Evolutionary conservation across 2,797 vertebrate genomes (phyloP).

Genomic region (Eulemur rubriventer): DNA sequence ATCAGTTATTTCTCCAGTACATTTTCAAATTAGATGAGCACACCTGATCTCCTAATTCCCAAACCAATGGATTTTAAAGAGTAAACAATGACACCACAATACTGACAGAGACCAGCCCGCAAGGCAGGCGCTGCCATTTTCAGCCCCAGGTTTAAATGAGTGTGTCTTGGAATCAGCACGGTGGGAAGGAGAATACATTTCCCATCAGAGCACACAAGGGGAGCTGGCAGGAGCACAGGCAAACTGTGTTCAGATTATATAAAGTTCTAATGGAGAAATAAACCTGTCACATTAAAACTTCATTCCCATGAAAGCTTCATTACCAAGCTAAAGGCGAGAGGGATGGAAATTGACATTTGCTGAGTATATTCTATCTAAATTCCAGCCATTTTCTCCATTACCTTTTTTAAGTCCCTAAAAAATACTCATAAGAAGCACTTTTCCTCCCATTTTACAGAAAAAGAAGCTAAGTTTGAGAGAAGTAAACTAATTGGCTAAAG

Average conservation of each 20-base stretch:
- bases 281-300: constrained; percentile 54
- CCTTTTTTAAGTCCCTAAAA: neutral
- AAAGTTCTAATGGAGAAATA: constrained; percentile 35
- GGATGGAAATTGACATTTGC: neutral
- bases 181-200: neutral
- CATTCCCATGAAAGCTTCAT: constrained; percentile 33
- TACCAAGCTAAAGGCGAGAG: neutral
- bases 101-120: neutral
- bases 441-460: constrained; percentile 28
- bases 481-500: neutral
- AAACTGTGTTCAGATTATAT: neutral
- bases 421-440: neutral
- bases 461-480: constrained; percentile 42
- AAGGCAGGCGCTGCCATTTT: neutral
- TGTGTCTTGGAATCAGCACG: neutral
- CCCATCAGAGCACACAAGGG: neutral
- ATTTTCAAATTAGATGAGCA: neutral
- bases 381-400: neutral
- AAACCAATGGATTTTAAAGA: neutral
- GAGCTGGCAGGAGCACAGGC: fast-evolving
- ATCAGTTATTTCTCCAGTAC: neutral
- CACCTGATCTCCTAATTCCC: neutral
- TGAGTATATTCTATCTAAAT: constrained; percentile 2
- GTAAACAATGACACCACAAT: neutral
- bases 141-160: neutral